Evolutionary conservation across 2,113 vertebrate species (phyloP).

Genomic region (Oreochromis aureus): DNA sequence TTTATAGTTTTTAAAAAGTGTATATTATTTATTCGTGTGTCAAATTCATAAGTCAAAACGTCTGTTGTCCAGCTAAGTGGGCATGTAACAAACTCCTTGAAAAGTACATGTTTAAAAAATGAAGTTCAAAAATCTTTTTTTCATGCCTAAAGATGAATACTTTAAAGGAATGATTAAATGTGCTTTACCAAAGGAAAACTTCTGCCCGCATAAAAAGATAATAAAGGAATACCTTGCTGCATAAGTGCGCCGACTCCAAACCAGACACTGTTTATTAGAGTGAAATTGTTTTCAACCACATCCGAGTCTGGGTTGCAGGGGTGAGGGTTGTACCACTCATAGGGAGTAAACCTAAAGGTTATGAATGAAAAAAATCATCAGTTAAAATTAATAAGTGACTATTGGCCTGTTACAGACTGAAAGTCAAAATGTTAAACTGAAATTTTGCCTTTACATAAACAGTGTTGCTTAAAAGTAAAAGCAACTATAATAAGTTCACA

Average conservation of each 20-base stretch:
- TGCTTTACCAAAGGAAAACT: background rate
- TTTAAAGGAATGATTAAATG: background rate
- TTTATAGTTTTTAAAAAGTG: too few species aligned
- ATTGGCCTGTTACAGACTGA: background rate
- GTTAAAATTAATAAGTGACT: accelerated
- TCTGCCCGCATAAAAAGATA: background rate
- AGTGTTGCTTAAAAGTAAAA: background rate
- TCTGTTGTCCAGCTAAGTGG: too few species aligned
- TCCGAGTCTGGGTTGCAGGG: constrained; percentile 98
- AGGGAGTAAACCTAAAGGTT: constrained; percentile 90
- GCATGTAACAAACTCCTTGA: too few species aligned
- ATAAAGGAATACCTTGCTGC: constrained; percentile 88
- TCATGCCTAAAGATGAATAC: background rate
- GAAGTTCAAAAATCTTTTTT: too few species aligned
- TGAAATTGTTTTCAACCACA: constrained; percentile 99
- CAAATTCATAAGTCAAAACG: too few species aligned
- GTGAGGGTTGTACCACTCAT: constrained; percentile 99
- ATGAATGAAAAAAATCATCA: constrained; percentile 22
- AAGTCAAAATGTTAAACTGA: background rate
- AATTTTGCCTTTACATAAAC: background rate
- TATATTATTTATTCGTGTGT: too few species aligned
- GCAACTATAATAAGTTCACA: background rate
- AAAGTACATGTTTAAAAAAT: too few species aligned
- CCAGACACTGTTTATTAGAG: constrained; percentile 98
- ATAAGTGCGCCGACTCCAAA: constrained; percentile 99